These are phyloP conservation scores for Numida meleagris DNA, from an alignment of 2,113 vertebrate genomes.

Conservation along the genomic window DNA sequence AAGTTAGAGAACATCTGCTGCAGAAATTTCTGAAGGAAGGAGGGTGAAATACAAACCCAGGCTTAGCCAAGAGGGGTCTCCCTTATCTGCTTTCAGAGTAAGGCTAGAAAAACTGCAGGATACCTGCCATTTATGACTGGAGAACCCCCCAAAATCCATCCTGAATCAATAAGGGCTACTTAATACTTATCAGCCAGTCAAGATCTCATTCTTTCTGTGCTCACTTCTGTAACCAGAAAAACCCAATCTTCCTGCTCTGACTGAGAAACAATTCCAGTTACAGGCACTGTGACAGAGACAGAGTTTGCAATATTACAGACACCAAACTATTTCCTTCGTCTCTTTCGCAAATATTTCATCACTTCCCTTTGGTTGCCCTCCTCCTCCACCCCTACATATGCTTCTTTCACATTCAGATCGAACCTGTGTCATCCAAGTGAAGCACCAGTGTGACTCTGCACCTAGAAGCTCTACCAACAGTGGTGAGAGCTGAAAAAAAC, in stretches of 20 bases:
- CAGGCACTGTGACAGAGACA: neutral
- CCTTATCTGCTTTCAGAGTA: neutral
- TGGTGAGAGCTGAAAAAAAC: neutral
- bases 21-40: neutral
- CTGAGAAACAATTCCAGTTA: neutral
- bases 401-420: neutral
- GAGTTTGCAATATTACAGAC: neutral
- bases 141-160: neutral
- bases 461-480: neutral
- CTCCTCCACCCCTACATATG: neutral
- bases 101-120: neutral
- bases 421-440: neutral
- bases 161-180: neutral
- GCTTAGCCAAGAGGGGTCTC: neutral
- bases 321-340: neutral
- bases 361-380: neutral
- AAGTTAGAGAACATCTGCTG: neutral
- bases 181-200: neutral
- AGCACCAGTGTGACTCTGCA: neutral
- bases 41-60: neutral
- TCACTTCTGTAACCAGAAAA: neutral
- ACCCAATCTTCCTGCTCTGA: neutral
- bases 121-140: too few species aligned
- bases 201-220: neutral
- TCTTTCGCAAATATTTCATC: neutral